Evolutionary conservation across 2,888 invertebrate species (phyloP).

Genomic region (Rhyacophila evoluta): DNA sequence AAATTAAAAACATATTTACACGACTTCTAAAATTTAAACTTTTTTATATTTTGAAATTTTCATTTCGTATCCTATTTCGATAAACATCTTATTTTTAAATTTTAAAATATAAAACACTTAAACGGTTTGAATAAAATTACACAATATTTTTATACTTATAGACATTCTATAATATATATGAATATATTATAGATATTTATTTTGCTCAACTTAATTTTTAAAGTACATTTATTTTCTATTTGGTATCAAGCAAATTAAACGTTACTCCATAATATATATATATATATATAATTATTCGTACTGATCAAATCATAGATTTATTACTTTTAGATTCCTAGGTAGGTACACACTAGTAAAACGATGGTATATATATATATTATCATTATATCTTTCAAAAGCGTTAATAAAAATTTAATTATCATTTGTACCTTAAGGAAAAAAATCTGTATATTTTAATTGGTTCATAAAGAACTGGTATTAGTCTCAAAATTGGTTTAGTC

Average conservation of each 20-base stretch:
- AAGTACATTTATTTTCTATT: constrained; percentile 22
- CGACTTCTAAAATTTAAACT: constrained; percentile 3
- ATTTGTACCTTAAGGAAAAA: constrained; percentile 13
- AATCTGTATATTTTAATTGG: constrained; percentile 9
- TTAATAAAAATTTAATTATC: constrained; percentile 10
- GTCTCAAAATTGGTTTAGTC: constrained; percentile 19
- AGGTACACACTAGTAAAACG: background rate
- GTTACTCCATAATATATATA: background rate
- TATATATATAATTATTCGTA: background rate
- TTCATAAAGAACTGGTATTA: constrained; percentile 22
- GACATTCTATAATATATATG: constrained; percentile 7
- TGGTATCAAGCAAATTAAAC: constrained; percentile 14
- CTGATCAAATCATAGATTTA: background rate
- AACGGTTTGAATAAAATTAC: constrained; percentile 15
- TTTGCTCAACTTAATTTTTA: background rate
- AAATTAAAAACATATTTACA: constrained; percentile 15
- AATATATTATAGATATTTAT: constrained; percentile 8
- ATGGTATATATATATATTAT: constrained; percentile 12
- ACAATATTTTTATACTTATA: constrained; percentile 11
- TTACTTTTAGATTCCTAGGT: background rate
- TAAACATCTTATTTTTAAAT: constrained; percentile 26
- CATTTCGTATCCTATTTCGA: constrained; percentile 27
- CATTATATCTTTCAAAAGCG: constrained; percentile 1
- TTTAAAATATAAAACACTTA: constrained; percentile 30
- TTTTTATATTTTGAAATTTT: constrained; percentile 16